Base-by-base conservation (phyloP, 2,888 invertebrate genomes). In the Kryphioiulus occultus region DNA sequence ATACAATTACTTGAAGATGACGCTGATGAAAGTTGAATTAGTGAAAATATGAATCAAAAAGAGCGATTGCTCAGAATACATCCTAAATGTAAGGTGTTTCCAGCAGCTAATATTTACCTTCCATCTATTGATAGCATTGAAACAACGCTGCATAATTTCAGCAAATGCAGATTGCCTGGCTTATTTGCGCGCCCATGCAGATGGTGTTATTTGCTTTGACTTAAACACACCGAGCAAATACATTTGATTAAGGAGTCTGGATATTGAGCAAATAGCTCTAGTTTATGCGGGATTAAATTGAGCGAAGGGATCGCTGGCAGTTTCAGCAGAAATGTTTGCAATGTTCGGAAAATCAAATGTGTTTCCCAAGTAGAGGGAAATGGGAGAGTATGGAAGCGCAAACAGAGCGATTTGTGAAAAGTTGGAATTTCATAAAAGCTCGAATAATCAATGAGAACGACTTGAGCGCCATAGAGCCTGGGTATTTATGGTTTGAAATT, bases 341-440 rank as follows among this genome's bases (percentile, higher is more conserved):
- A 47, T 47, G 17, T 17, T 9, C 47, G 47, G 47, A 12, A 47
- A 47, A 47, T 47, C 47, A 47, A 47, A 47, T 17, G 47, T 15
- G 12, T 15, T 47, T 47, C 47, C 17, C 3, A 5, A 9, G 39
- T 9, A 59, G 59, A 3, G 15, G n/a, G 59, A 5, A 9, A 3
- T 7, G 59, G 3, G 22, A n/a, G 22, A 15, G n/a, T 3, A 59
- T 3, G 22, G 22, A 59, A n/a, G 5, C 17, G n/a, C n/a, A n/a
- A n/a, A n/a, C 59, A 22, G n/a, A 5, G n/a, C 22, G 7, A 59
- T 59, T 59, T 22, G 59, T n/a, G 0, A 59, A 59, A 59, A 59
- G 59, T 59, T 59, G 59, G 59, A 59, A 59, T 59, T 59, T 22
- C 59, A 59, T 22, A 59, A 59, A 59, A 59, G n/a, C 59, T 59